Evolutionary conservation across 1,140 invertebrate species (phyloP).

Genomic region (Eurosta solidaginis): DNA sequence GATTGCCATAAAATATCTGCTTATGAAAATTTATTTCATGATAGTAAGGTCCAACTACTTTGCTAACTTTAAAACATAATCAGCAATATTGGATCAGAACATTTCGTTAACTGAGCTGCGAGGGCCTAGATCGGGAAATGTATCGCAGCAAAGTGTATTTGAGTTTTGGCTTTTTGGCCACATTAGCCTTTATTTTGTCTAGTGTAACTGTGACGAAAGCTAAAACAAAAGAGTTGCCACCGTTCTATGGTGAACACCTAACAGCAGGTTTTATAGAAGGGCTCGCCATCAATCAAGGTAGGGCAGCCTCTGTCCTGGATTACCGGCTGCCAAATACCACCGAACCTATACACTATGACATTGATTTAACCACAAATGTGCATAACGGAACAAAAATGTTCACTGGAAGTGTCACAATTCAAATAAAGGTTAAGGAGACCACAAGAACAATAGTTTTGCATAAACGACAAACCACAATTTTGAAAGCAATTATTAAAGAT

Average conservation of each 20-base stretch:
- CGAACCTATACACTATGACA: conserved; percentile 67
- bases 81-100: not conserved
- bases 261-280: conserved; percentile 31
- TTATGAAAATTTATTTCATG: not conserved
- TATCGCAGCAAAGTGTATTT: not conserved
- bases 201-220: not conserved
- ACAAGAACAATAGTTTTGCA: conserved; percentile 62
- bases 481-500: conserved; percentile 38
- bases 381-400: conserved; percentile 62
- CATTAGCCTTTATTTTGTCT: not conserved
- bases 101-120: conserved; percentile 7
- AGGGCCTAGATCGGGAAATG: not conserved
- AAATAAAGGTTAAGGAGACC: conserved; percentile 47
- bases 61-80: not conserved
- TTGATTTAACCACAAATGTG: conserved; percentile 67
- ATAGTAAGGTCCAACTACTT: not conserved
- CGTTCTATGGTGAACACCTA: conserved; percentile 44
- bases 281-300: not conserved
- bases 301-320: conserved; percentile 39
- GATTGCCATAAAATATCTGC: not conserved
- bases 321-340: conserved; percentile 68
- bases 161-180: not conserved
- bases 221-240: conserved; percentile 36
- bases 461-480: conserved; percentile 49
- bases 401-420: conserved; percentile 65